Evolutionary conservation across 1,140 invertebrate species (phyloP).

Genomic region (Zaprionus camerounensis): DNA sequence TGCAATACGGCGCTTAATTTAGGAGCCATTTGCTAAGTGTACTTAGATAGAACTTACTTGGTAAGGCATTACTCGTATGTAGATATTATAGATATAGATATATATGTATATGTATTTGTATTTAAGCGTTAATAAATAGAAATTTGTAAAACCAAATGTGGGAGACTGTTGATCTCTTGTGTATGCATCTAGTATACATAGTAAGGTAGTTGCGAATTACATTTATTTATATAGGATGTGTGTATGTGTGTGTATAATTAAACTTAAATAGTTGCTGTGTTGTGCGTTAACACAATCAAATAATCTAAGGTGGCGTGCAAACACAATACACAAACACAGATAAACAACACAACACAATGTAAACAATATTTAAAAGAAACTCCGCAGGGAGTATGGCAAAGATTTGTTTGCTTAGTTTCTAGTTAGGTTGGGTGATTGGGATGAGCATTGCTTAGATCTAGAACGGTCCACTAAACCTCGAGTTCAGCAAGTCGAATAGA

Average conservation of each 20-base stretch:
- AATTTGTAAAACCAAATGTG: conserved; percentile 55
- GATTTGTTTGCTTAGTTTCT: conserved; percentile 16
- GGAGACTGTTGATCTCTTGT: background rate
- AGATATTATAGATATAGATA: conserved; percentile 20
- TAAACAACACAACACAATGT: conserved; percentile 6
- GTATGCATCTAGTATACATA: conserved; percentile 31
- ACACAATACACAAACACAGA: conserved; percentile 20
- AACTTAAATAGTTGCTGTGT: conserved; percentile 10
- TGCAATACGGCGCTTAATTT: conserved; percentile 19
- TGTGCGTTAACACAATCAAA: conserved; percentile 2
- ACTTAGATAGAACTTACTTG: conserved; percentile 46
- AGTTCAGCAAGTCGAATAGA: conserved; percentile 61
- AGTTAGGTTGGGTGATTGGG: background rate
- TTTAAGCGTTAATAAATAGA: conserved; percentile 78
- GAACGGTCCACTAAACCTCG: conserved; percentile 73
- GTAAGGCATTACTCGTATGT: conserved; percentile 5
- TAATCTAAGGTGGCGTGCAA: conserved; percentile 9
- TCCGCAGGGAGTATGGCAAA: conserved; percentile 37
- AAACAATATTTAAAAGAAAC: conserved; percentile 53
- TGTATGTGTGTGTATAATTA: conserved; percentile 1
- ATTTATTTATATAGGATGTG: conserved; percentile 29
- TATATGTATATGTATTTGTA: conserved; percentile 41
- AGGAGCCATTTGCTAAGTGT: conserved; percentile 58
- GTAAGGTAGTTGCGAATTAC: conserved; percentile 21
- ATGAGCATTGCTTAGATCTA: conserved; percentile 25